Evolutionary conservation across 2,797 vertebrate species (phyloP).

Genomic region (Lagodon rhomboides): DNA sequence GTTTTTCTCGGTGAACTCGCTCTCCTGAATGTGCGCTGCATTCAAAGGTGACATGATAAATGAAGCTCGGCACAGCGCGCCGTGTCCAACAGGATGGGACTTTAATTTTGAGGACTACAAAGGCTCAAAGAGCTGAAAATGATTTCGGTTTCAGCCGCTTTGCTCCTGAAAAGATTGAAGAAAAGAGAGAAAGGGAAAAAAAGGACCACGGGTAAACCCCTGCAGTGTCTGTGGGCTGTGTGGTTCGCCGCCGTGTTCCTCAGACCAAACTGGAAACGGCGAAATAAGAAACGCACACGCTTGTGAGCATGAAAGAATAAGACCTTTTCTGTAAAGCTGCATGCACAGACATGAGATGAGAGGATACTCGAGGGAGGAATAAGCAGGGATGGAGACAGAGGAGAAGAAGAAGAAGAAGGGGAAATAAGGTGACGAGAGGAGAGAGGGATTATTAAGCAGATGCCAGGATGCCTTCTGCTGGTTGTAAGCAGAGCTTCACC

Average conservation of each 20-base stretch:
- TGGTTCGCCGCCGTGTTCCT: constrained; percentile 37
- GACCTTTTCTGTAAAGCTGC: constrained; percentile 23
- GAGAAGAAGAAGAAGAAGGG: neutral
- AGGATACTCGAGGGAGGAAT: constrained; percentile 1
- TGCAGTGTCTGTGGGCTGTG: constrained; percentile 37
- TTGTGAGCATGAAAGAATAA: constrained; percentile 54
- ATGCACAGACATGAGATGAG: constrained; percentile 27
- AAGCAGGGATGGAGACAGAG: constrained; percentile 2
- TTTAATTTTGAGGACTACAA: constrained; percentile 37
- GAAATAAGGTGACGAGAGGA: constrained; percentile 8
- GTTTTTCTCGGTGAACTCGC: constrained; percentile 15
- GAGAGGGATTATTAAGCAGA: constrained; percentile 38
- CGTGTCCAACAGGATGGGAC: constrained; percentile 1
- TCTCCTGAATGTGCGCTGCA: constrained; percentile 17
- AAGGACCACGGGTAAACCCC: constrained; percentile 33
- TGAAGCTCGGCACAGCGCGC: constrained; percentile 22
- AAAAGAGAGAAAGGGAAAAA: constrained; percentile 16
- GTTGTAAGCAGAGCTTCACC: constrained; percentile 47
- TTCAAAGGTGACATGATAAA: constrained; percentile 52
- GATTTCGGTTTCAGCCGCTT: constrained; percentile 48
- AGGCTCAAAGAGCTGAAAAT: constrained; percentile 7
- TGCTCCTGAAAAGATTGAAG: constrained; percentile 47
- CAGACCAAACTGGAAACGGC: constrained; percentile 53
- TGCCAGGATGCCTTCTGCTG: constrained; percentile 74
- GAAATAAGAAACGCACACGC: constrained; percentile 60